phyloP scores from a whole-genome alignment of 2,888 invertebrate species.

The Drosophila glabriapex region DNA sequence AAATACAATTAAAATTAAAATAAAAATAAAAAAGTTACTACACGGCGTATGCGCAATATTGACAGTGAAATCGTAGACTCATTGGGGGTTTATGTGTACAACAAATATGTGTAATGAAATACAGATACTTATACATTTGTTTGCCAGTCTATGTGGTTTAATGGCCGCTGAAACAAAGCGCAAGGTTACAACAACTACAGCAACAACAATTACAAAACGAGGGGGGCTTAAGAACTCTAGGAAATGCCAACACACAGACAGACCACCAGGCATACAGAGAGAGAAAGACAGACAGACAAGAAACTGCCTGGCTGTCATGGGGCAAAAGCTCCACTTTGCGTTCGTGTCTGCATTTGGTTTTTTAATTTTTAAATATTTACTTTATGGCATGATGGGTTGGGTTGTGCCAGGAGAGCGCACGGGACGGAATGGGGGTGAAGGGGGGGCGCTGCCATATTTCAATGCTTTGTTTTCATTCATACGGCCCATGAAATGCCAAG shows the following conservation, averaged over 20 bases:
- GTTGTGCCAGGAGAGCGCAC: neutral
- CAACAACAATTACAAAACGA: slow-evolving; percentile 26
- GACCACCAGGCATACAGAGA: slow-evolving; percentile 15
- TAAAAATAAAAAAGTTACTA: slow-evolving; percentile 29
- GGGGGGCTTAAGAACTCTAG: slow-evolving; percentile 65
- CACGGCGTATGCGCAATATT: slow-evolving; percentile 73
- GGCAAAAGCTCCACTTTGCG: slow-evolving; percentile 58
- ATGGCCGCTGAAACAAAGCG: slow-evolving; percentile 76
- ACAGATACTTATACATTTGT: slow-evolving; percentile 15
- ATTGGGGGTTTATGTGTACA: slow-evolving; percentile 40
- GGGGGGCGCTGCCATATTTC: slow-evolving; percentile 24
- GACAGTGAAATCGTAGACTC: slow-evolving; percentile 77
- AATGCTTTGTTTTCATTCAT: slow-evolving; percentile 67
- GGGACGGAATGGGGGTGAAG: neutral
- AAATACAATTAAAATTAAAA: slow-evolving; percentile 55
- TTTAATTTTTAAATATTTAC: slow-evolving; percentile 69
- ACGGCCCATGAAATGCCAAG: slow-evolving; percentile 65
- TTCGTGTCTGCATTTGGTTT: slow-evolving; percentile 70
- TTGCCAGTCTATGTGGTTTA: slow-evolving; percentile 60
- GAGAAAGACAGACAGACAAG: slow-evolving; percentile 12
- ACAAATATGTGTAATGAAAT: slow-evolving; percentile 45
- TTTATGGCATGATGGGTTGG: slow-evolving; percentile 33
- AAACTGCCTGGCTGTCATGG: slow-evolving; percentile 42
- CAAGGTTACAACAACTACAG: slow-evolving; percentile 63
- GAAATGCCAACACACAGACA: slow-evolving; percentile 61